Evolutionary conservation across 2,113 vertebrate genomes (phyloP).

Genomic region (Tiliqua scincoides): DNA sequence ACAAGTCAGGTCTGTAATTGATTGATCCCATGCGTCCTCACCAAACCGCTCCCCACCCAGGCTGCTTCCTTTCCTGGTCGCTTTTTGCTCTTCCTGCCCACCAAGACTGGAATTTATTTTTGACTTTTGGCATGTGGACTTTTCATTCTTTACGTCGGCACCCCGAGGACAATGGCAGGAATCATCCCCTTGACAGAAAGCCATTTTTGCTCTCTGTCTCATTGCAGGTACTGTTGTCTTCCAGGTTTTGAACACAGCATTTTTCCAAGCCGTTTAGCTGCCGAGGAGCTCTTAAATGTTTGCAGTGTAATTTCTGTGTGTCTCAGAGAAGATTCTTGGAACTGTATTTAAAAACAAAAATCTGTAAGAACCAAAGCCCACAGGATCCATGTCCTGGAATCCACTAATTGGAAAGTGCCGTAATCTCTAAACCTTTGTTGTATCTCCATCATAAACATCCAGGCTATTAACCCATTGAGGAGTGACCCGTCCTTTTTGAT

Average conservation of each 20-base stretch:
- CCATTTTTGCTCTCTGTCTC: not conserved
- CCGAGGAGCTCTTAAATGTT: not conserved
- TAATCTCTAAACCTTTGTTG: not conserved
- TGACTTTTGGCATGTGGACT: conserved; percentile 13
- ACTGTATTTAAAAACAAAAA: not conserved
- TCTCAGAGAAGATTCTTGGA: not conserved
- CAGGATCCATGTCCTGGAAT: too few species aligned
- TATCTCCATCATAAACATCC: not conserved
- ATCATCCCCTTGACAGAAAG: conserved; percentile 25
- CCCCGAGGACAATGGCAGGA: conserved; percentile 31
- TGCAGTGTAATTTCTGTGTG: not conserved
- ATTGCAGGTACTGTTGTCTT: not conserved
- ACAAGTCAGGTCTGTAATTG: conserved; percentile 15
- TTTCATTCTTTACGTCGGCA: not conserved
- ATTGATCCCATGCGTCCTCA: conserved; percentile 1
- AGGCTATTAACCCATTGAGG: not conserved
- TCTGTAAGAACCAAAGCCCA: too few species aligned
- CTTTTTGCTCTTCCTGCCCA: not conserved
- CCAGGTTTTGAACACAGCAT: not conserved
- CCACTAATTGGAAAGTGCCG: not conserved
- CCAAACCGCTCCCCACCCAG: not conserved
- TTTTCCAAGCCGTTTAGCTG: not conserved
- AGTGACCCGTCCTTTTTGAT: not conserved
- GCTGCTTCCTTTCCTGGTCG: conserved; percentile 19
- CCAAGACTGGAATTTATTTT: conserved; percentile 29